phyloP scores from a whole-genome alignment of 2,113 vertebrate genomes.

The Plecturocebus donacophilus region DNA sequence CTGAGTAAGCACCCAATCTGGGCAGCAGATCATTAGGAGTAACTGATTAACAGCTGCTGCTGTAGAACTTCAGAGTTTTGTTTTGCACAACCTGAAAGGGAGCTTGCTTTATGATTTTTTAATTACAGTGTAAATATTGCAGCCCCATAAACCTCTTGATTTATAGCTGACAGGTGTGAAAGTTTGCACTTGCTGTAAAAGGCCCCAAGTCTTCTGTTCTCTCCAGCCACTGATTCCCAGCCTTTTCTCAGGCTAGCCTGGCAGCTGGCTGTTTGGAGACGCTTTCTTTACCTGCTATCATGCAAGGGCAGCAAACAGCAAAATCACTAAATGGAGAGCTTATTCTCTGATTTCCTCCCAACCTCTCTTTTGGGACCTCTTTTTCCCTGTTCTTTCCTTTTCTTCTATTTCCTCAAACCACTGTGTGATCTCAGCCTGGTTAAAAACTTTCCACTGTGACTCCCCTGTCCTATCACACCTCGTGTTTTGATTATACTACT shows the following conservation, averaged over 20 bases:
- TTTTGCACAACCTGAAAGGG: conserved; percentile 86
- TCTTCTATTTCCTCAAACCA: neutral
- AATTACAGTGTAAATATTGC: conserved; percentile 94
- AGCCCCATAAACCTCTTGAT: conserved; percentile 90
- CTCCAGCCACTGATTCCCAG: conserved; percentile 27
- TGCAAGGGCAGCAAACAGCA: neutral
- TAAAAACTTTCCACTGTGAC: neutral
- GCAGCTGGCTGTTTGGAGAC: conserved; percentile 49
- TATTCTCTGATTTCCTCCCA: neutral
- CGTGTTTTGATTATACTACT: neutral
- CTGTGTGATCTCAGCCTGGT: neutral
- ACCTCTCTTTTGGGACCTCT: neutral
- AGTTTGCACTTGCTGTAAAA: conserved; percentile 80
- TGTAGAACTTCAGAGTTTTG: conserved; percentile 82
- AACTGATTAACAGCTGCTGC: conserved; percentile 88
- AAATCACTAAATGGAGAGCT: neutral
- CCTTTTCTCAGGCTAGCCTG: conserved; percentile 31
- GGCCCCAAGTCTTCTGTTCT: conserved; percentile 67
- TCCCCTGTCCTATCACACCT: neutral
- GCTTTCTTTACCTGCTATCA: neutral
- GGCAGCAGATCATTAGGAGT: conserved; percentile 85
- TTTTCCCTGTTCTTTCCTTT: neutral
- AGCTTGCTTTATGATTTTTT: conserved; percentile 92
- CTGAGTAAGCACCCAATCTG: conserved; percentile 73
- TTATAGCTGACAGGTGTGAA: conserved; percentile 88